phyloP scores from a whole-genome alignment of 1,140 invertebrate genomes.

The Macrocentrus cingulum region DNA sequence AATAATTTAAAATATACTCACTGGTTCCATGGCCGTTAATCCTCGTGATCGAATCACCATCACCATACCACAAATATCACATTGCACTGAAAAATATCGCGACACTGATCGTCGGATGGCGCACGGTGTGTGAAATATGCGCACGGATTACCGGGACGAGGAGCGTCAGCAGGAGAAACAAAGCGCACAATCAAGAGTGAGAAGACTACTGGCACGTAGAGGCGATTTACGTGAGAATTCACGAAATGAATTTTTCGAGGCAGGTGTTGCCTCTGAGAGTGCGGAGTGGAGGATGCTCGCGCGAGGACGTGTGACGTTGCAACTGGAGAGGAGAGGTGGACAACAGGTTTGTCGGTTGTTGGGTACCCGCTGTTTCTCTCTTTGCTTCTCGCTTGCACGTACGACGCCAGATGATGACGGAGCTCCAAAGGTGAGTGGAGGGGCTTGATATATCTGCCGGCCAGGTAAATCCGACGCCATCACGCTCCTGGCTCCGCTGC shows the following conservation, averaged over 20 bases:
- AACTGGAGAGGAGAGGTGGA: not conserved
- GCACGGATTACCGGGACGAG: too few relatives aligned
- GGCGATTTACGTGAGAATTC: constrained; percentile 1
- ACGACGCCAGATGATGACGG: not conserved
- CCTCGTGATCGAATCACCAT: too few relatives aligned
- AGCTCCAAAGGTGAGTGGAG: not conserved
- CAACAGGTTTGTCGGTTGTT: constrained; percentile 10
- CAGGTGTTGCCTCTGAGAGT: not conserved
- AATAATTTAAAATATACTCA: too few relatives aligned
- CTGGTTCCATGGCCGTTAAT: too few relatives aligned
- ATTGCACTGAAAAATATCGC: too few relatives aligned
- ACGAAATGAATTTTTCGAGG: not conserved
- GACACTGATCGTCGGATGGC: too few relatives aligned
- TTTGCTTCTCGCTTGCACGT: not conserved
- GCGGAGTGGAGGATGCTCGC: constrained; percentile 9
- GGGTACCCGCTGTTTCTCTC: too few relatives aligned
- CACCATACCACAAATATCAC: not conserved
- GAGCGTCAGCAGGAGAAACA: too few relatives aligned
- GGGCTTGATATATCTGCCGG: not conserved
- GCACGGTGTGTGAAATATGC: too few relatives aligned
- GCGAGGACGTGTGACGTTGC: constrained; percentile 12
- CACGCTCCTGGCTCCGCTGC: not conserved
- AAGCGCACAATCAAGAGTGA: not conserved
- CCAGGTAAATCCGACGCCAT: constrained; percentile 3
- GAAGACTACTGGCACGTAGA: not conserved